These are phyloP conservation scores for Sminthurinus aureus DNA, from an alignment of 2,888 invertebrate genomes.

Conservation along the genomic window DNA sequence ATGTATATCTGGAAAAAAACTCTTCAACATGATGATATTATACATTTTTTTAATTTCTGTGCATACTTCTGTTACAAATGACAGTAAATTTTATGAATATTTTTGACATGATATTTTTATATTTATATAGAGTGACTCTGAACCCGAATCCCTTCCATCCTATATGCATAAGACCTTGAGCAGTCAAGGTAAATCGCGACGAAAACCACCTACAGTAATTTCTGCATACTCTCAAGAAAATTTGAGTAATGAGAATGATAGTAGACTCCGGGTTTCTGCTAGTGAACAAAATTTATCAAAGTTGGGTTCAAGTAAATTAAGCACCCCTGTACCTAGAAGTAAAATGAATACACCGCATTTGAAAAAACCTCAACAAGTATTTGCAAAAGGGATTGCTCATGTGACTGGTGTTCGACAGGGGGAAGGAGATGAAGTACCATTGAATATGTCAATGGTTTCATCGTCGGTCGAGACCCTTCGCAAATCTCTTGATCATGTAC, in stretches of 20 bases:
- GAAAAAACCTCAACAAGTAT: conserved; percentile 59
- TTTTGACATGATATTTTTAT: conserved; percentile 4
- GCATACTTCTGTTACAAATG: too few species aligned
- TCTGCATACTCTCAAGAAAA: conserved; percentile 59
- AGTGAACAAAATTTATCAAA: conserved; percentile 58
- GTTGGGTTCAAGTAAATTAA: conserved; percentile 51
- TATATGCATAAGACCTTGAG: conserved; percentile 59
- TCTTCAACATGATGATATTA: too few species aligned
- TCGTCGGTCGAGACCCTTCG: conserved; percentile 53
- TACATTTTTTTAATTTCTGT: too few species aligned
- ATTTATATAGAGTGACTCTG: conserved; percentile 58
- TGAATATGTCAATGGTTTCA: conserved; percentile 52
- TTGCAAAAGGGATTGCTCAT: conserved; percentile 55
- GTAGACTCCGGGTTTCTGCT: conserved; percentile 55
- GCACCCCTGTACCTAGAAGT: conserved; percentile 54
- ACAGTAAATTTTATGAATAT: background rate
- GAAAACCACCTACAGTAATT: conserved; percentile 54
- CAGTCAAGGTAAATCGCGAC: conserved; percentile 53
- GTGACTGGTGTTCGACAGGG: conserved; percentile 59
- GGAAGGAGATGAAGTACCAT: conserved; percentile 54
- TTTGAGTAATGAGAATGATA: conserved; percentile 53
- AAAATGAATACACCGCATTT: conserved; percentile 55
- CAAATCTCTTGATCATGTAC: conserved; percentile 58
- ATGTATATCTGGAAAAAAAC: background rate
- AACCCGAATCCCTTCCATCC: conserved; percentile 58